Percentiles rank a stretch among this genome's conserved stretches.
These are phyloP conservation scores for Ochropleura plecta DNA, from an alignment of 2,888 invertebrate genomes.

Conservation along the genomic window DNA sequence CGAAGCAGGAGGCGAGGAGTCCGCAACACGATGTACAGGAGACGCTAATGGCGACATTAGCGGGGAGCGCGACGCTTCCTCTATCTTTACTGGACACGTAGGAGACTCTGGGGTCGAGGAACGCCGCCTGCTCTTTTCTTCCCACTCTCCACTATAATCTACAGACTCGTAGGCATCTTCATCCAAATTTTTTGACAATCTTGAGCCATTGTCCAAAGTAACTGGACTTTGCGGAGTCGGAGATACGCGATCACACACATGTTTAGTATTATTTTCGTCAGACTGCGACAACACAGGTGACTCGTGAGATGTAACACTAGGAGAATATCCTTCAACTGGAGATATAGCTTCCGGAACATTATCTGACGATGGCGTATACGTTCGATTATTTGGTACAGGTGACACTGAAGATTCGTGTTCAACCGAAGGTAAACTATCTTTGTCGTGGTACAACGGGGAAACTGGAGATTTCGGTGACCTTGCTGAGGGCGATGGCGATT, in stretches of 20 bases:
- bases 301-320: conserved; percentile 67
- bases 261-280: conserved; percentile 72
- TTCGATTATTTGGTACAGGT: conserved; percentile 71
- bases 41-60: conserved; percentile 83
- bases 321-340: conserved; percentile 58
- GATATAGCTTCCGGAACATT: conserved; percentile 68
- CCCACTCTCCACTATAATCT: conserved; percentile 82
- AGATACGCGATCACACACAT: conserved; percentile 67
- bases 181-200: conserved; percentile 74
- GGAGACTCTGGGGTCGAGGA: conserved; percentile 86
- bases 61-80: conserved; percentile 78
- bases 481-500: conserved; percentile 81
- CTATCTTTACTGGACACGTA: conserved; percentile 74
- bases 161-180: conserved; percentile 82
- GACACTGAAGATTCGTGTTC: conserved; percentile 72
- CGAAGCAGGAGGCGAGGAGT: conserved; percentile 77
- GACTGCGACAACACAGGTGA: conserved; percentile 73
- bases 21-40: conserved; percentile 79
- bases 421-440: conserved; percentile 63
- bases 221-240: conserved; percentile 73
- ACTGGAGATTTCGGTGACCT: conserved; percentile 78
- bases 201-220: conserved; percentile 74
- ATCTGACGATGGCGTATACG: conserved; percentile 60
- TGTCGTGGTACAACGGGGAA: conserved; percentile 72
- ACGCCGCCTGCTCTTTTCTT: conserved; percentile 82